These are phyloP conservation scores for Helicoverpa armigera DNA, from an alignment of 1,140 invertebrate genomes.

Conservation along the genomic window DNA sequence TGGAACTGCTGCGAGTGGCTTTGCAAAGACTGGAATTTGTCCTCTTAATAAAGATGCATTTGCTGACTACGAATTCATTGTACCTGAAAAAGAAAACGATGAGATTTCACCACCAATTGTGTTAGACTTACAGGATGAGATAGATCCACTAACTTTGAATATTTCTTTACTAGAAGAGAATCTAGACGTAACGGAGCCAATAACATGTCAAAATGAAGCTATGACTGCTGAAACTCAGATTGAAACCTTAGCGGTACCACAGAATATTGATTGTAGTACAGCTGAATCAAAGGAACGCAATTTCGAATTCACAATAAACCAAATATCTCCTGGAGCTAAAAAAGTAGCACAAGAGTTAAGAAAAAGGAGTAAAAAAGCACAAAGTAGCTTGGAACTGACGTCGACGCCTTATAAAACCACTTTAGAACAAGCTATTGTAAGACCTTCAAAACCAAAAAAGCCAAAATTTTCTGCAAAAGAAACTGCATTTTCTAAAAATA, in stretches of 20 bases:
- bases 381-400: conserved; percentile 24
- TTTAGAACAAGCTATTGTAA: conserved; percentile 15
- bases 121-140: neutral
- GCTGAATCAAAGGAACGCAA: neutral
- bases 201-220: conserved; percentile 16
- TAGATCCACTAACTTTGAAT: conserved; percentile 26
- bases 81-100: conserved; percentile 12
- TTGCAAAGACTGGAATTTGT: conserved; percentile 15
- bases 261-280: conserved; percentile 3
- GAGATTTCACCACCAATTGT: neutral
- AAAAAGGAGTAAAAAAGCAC: conserved; percentile 2
- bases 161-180: conserved; percentile 16
- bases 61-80: conserved; percentile 33
- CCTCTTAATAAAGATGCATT: conserved; percentile 11
- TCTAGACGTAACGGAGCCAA: conserved; percentile 10
- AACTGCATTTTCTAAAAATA: conserved; percentile 1
- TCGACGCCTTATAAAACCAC: conserved; percentile 20
- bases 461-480: conserved; percentile 19
- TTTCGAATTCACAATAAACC: conserved; percentile 4
- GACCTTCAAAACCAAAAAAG: conserved; percentile 20
- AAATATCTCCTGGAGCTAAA: conserved; percentile 26
- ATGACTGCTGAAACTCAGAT: conserved; percentile 18
- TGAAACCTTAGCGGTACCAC: neutral
- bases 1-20: conserved; percentile 1
- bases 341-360: conserved; percentile 11